Base-by-base conservation (phyloP, 2,888 invertebrate species). In the Clivina fossor region DNA sequence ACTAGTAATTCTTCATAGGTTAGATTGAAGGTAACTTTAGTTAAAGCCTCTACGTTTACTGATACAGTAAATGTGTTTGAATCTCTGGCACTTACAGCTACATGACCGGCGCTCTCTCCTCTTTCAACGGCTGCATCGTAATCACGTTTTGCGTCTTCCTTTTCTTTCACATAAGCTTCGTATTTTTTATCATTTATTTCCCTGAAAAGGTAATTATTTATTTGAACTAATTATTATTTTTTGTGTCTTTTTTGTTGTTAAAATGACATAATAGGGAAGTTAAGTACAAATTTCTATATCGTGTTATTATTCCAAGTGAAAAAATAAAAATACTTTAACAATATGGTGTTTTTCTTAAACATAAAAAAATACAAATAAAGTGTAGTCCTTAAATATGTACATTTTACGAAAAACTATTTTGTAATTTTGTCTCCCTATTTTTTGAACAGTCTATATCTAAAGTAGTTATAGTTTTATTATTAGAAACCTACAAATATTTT, bases 1-100 rank as follows among this genome's bases (percentile, higher is more conserved):
- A 75, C 69, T 38, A 86, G 68, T 38, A 85, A 62, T 68, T 85
- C 83, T 64, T 85, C 83, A 67, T 87, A 86, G 0, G 80, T 83
- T 61, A 84, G 68, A 62, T 81, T 81, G 69, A 87, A 86, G 2
- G 76, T 71, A 0, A 80, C 81, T 32, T 75, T 76, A 3, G 76
- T 74, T 20, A 74, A 69, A 0, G 81, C 71, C 49, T 80, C 82
- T 8, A 84, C 75, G 64, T 83, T 82, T 43, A 83, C 79, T 0
- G 79, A 75, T 1, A 83, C 80, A 9, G 76, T 76, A 68, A 84
- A 83, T 58, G 79, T 76, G 66, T 83, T 83, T 0, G 83, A 81
- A 64, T 83, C 80, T 13, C 83, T 76, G 1, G 81, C 79, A 66
- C 81, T 81, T 9, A 63, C 58, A 13, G 61, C 62, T 1, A 68